These are phyloP conservation scores for Nebria brevicollis DNA, from an alignment of 2,888 invertebrate species.

Conservation along the genomic window DNA sequence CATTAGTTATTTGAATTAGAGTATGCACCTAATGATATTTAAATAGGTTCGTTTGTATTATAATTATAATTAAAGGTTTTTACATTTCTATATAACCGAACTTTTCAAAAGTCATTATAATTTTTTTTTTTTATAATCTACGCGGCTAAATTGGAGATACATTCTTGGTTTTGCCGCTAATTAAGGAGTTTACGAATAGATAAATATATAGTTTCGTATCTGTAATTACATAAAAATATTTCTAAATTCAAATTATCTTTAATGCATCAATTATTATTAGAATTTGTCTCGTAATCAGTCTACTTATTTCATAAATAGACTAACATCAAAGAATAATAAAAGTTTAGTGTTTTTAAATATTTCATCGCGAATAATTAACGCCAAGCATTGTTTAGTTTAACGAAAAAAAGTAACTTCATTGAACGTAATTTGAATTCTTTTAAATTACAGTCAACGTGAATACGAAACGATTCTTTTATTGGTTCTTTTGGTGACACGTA, in stretches of 20 bases:
- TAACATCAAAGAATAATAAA: not conserved
- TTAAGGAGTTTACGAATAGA: constrained; percentile 22
- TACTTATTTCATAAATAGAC: not conserved
- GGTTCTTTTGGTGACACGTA: not conserved
- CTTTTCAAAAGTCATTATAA: constrained; percentile 21
- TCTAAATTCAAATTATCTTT: not conserved
- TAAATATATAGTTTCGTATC: constrained; percentile 1
- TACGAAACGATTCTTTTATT: not conserved
- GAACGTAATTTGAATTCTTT: not conserved
- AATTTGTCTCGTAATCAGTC: not conserved
- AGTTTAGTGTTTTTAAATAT: no score
- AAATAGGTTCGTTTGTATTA: not conserved
- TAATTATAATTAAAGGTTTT: not conserved
- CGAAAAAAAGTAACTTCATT: not conserved
- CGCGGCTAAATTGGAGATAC: constrained; percentile 24
- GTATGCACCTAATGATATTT: not conserved
- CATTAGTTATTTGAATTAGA: not conserved
- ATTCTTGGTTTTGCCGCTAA: constrained; percentile 31
- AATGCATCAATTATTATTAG: not conserved
- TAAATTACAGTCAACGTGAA: not conserved
- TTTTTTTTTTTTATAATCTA: constrained; percentile 20
- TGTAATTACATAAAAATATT: not conserved
- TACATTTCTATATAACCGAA: not conserved
- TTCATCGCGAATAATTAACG: no score
- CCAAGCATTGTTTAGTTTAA: no score